Base-by-base conservation (phyloP, 2,888 invertebrate species). In the Parnassius mnemosyne region DNA sequence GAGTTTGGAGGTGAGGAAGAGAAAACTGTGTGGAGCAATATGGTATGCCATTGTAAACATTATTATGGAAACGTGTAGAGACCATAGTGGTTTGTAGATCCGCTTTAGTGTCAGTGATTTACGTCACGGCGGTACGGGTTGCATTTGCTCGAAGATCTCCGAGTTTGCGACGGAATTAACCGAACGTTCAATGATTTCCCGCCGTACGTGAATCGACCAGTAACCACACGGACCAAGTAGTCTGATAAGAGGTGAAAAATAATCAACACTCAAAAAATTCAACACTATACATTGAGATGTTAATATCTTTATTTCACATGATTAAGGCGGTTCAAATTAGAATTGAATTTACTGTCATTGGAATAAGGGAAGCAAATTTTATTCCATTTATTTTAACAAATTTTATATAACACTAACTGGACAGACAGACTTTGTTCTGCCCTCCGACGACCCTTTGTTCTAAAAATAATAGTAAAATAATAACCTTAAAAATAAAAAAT, bases 101-200 rank as follows among this genome's bases (percentile, higher is more conserved):
- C 13, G 53, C 47, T 47, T 11, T 60, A 56, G 63, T 60, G 63
- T 53, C 63, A 60, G 59, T 13, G n/a, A 16, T 55, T 20, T 25
- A 46, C 63, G 54, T 51, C 54, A 43, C 60, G 53, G 46, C 53
- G 55, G 50, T 51, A 50, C 58, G 57, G 51, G 61, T 71, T 79
- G 82, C 81, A 79, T 68, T 70, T 71, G 72, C 69, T 68, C 77
- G 85, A 87, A 87, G 87, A 85, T 84, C 84, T 79, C 68, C 78
- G 73, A 71, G 43, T 9, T 13, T 66, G 75, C 76, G 71, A 81
- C 87, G 87, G 86, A 89, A 87, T 87, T 87, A 85, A 78, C 80
- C 78, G 77, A 77, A 80, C 82, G 80, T 78, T 77, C 76, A 75
- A 80, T 84, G 84, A 88, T 88, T 83, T 87, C 86, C 87, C 82